Conservation (phyloP, 2,113 vertebrate species). For the Gadus chalcogrammus region DNA sequence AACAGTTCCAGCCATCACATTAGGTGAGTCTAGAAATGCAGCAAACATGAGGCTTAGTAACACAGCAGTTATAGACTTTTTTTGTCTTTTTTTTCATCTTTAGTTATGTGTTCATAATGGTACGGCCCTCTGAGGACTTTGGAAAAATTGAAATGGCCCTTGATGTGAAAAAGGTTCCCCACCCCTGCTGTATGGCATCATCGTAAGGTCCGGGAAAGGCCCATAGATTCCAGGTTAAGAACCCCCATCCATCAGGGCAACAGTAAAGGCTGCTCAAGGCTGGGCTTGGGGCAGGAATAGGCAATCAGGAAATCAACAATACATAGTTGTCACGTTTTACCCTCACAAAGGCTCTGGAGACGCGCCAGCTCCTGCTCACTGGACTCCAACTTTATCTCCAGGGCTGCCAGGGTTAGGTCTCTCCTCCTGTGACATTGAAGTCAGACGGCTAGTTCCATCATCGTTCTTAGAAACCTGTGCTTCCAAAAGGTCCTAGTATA, state of each 20-base stretch:
- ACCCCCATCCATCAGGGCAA: conserved; percentile 34
- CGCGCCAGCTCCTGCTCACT: conserved; percentile 29
- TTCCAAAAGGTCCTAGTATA: conserved; percentile 14
- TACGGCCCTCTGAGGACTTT: too few species aligned
- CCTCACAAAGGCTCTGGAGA: conserved; percentile 25
- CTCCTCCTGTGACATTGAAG: neutral
- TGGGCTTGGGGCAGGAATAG: conserved; percentile 12
- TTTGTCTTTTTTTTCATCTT: too few species aligned
- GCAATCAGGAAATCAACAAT: neutral
- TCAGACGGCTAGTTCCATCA: conserved; percentile 24
- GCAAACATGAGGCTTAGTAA: too few species aligned
- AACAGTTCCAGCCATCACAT: too few species aligned
- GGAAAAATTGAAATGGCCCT: too few species aligned
- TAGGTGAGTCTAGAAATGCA: too few species aligned
- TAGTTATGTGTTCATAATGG: too few species aligned
- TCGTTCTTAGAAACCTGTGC: neutral
- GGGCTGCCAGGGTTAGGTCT: conserved; percentile 15
- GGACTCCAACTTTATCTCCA: conserved; percentile 28
- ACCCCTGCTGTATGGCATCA: conserved; percentile 43
- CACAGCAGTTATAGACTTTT: too few species aligned
- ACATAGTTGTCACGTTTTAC: conserved; percentile 14
- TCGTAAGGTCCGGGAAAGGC: conserved; percentile 33
- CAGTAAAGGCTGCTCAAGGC: conserved; percentile 51
- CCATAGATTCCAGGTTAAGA: conserved; percentile 36
- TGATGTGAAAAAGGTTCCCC: too few species aligned